Base-by-base conservation (phyloP, 2,888 invertebrate species). In the Drosophila paranaensis region DNA sequence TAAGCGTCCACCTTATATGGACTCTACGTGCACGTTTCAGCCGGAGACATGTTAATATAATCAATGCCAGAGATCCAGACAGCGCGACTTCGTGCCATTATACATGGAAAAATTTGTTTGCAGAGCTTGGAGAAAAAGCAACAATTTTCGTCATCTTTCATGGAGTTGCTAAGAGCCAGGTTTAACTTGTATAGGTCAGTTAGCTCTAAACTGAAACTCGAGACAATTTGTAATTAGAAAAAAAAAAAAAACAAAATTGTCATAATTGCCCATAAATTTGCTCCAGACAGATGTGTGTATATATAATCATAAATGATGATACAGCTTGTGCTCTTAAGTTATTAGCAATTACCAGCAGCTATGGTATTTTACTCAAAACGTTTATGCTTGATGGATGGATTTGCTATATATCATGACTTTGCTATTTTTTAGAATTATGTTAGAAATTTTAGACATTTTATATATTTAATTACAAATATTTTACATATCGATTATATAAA, bases 11-110 rank as follows among this genome's bases (percentile, higher is more conserved):
- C 35, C 25, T 39, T 25, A 43, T 43, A 40, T 35, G 40, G 58
- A 9, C 30, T 35, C 16, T 4, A 33, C 13, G 39, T 40, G 16
- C 71, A 74, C 72, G 62, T 56, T 66, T 60, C 42, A 55, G 30
- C 13, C 70, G 25, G 62, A 37, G 62, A 81, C 48, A 69, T 73
- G 71, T 69, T 66, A 72, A 78, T 81, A 74, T 60, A 79, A 85
- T 82, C 66, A 85, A 77, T 46, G 66, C 77, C 85, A 82, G 80
- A 69, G 75, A 54, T 66, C 51, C 42, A 61, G 50, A 77, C 55
- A 53, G 61, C 48, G 45, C 42, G 53, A 73, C 61, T 74, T 76
- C 64, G 79, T 78, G 74, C 37, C 35, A 37, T 45, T 37, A n/a
- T 9, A 67, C 20, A 53, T 74, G 69, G 58, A 74, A 73, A 73